Percentiles rank a stretch among this genome's conserved stretches.
Evolutionary conservation across 2,797 vertebrate species (phyloP).

Genomic region (Malurus splendens): DNA sequence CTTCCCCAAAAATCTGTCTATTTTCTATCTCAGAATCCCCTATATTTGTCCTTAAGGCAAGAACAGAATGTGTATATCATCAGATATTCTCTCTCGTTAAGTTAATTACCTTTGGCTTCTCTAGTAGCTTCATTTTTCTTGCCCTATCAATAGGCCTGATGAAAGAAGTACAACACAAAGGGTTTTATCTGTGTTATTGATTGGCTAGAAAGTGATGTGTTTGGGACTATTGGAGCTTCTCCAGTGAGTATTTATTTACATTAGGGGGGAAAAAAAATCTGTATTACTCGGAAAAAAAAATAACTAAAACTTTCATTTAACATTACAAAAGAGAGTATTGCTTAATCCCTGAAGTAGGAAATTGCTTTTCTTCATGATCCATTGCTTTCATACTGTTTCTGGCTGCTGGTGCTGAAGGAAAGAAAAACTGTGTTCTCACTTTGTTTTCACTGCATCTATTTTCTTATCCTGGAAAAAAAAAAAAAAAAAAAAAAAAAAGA

Average conservation of each 20-base stretch:
- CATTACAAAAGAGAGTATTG: conserved; percentile 69
- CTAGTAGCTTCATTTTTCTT: conserved; percentile 35
- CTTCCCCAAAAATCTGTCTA: background rate
- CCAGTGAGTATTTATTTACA: conserved; percentile 66
- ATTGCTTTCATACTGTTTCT: conserved; percentile 68
- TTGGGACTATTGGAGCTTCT: conserved; percentile 43
- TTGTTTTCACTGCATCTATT: conserved; percentile 41
- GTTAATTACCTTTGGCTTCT: conserved; percentile 56
- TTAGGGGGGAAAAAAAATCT: background rate
- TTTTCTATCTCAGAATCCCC: background rate
- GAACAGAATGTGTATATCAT: background rate
- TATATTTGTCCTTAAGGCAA: conserved; percentile 23
- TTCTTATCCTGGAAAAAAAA: background rate
- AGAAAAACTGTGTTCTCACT: conserved; percentile 49
- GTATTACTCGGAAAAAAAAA: conserved; percentile 49
- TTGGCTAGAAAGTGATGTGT: conserved; percentile 43
- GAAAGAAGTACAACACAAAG: conserved; percentile 41
- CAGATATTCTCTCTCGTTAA: conserved; percentile 30
- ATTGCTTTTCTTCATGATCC: conserved; percentile 77
- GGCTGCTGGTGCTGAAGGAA: conserved; percentile 48
- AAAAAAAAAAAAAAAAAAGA: too few species aligned
- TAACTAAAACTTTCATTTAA: conserved; percentile 70
- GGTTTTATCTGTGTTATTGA: conserved; percentile 58
- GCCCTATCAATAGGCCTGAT: conserved; percentile 35
- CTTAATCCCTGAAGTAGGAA: conserved; percentile 77